Evolutionary conservation across 2,113 vertebrate species (phyloP), one percentile per base, ranked within the genome.

Genomic region (Dipodomys spectabilis): DNA sequence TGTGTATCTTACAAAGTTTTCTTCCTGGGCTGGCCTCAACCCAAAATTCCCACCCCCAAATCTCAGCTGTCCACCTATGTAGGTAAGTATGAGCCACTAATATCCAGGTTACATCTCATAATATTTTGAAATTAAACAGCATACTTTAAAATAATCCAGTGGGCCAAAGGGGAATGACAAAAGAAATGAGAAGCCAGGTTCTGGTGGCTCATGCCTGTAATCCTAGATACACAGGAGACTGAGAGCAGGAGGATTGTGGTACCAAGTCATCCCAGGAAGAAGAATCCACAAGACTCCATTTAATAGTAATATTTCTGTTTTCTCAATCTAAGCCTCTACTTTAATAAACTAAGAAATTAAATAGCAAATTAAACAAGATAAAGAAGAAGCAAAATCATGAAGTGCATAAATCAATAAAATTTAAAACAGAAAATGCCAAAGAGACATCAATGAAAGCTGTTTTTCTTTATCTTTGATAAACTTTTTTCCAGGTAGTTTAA

Each of bases 51-150:
- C 49, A 11, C 49, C 49, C 49, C 49, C 12, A 9, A 49, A 49
- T 49, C 49, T 49, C 49, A 49, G 49, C 49, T 49, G 12, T 49
- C 49, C 49, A 49, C 7, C 49, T 49, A 39, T 39, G 35, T 39
- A 39, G 35, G 35, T 39, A 39, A 39, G 49, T 49, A 49, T 49
- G 49, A 49, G 49, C 49, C 49, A 49, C 49, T 12, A 49, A 49
- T 49, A 49, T 49, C 49, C 49, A 49, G 10, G 12, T 49, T 49
- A 9, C 8, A 49, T 73, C 15, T 64, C 60, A 20, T 32, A 57
- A 44, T 44, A 80, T 67, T 87, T 92, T 32, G n/a, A 92, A 53
- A 86, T 73, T 73, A 92, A 92, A n/a, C 30, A 90, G 20, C 35
- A 81, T 64, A 32, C 64, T 84, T 93, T 9, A 27, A 71, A 72